Base-by-base conservation (phyloP, 2,888 invertebrate genomes). In the Apodemia mormo region DNA sequence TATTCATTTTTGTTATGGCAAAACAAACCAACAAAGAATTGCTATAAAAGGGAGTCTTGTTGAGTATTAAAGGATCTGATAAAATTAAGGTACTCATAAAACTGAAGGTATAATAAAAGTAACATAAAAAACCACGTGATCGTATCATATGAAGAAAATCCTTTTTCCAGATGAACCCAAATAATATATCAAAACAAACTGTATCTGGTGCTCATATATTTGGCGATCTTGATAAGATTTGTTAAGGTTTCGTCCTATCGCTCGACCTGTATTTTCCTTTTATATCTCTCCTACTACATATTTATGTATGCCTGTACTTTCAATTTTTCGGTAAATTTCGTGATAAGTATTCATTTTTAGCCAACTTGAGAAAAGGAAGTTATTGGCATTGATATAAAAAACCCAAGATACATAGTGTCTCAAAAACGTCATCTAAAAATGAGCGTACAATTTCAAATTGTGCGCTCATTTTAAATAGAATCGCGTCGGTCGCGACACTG, bases 31-130 rank as follows among this genome's bases (percentile, higher is more conserved):
- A 64, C 33, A 30, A 64, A 37, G 14, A 64, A 64, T 7, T 33
- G 14, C n/a, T n/a, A 64, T 64, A 64, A 64, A 64, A 64, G 6
- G 8, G 61, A 37, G 37, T 54, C 33, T 37, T 61, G 58, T 61
- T 33, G 33, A 64, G 14, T 64, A 37, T 64, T 37, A 64, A 61
- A 64, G 61, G 37, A 64, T 64, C 61, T 64, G 61, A 64, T 64
- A 64, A 64, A 58, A 64, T 64, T 30, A 64, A 64, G 61, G 61
- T 64, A 64, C 61, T 64, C 61, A 37, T 64, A 64, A 64, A 64
- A 5, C 61, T 12, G 30, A 33, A 30, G 14, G 37, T 33, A 37
- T 64, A 30, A 61, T 61, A 61, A 61, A 61, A 61, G 6, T 33
- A 14, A 30, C 61, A 61, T 61, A 61, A 30, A 61, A 61, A 61